Base-by-base conservation (phyloP, 23 tunicate genomes). In the Halocynthia aurantium region DNA sequence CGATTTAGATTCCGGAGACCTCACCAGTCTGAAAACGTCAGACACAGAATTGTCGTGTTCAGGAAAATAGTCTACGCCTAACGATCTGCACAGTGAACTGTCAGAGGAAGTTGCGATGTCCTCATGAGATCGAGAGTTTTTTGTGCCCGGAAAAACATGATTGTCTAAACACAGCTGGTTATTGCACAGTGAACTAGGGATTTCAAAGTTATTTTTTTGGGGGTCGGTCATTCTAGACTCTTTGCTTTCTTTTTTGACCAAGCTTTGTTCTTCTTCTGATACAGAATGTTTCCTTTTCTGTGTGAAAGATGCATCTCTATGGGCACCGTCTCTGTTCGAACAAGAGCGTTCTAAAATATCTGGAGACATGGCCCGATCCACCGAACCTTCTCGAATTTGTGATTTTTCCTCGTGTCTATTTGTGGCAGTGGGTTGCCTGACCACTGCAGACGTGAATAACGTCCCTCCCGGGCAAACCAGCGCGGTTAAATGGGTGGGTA, bases 201-300 rank as follows among this genome's bases (percentile, higher is more conserved):
- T 31, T 31, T 31, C 44, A 31, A 31, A 31, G 44, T 31, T 31
- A 31, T 31, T 31, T 31, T 31, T 31, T 31, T 31, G 44, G 2
- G 70, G 49, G 70, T 65, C 31, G 49, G 49, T 49, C 22, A 20
- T 10, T 15, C 70, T 49, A 65, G 22, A 40, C 5, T 65, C 70
- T 65, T 15, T 65, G 70, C 70, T 6, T 65, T 6, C 70, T 65
- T 49, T 65, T 65, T 65, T 65, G 31, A 40, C 31, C 5, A 20
- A 6, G 49, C 22, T 65, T 20, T 40, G 70, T 65, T 65, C 70
- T 20, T 65, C 70, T 8, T 65, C 70, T 20, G 70, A 65, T 40
- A 49, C 22, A 20, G 70, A 65, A 49, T 65, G 70, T 65, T 65
- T 65, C 31, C 70, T 65, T 65, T 65, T 65, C 31, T 40, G 22